These are phyloP conservation scores for Protaetia brevitarsis DNA, from an alignment of 1,140 invertebrate genomes.

Conservation along the genomic window DNA sequence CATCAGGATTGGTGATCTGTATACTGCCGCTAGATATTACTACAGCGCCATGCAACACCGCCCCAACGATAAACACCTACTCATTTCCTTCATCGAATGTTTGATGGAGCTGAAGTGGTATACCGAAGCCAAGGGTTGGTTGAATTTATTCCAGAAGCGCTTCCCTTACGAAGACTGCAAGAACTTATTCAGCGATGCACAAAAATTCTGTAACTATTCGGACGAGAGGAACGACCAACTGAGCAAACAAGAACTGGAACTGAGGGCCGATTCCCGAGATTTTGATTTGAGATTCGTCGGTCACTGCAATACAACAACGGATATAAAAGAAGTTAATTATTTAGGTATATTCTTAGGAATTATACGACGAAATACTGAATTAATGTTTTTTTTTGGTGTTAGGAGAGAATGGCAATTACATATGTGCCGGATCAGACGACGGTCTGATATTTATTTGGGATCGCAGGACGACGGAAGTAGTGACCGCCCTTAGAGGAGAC, in stretches of 20 bases:
- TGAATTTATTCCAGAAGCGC: constrained; percentile 32
- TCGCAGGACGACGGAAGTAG: constrained; percentile 79
- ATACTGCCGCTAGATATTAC: constrained; percentile 87
- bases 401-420: constrained; percentile 68
- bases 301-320: constrained; percentile 95
- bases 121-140: constrained; percentile 40
- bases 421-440: constrained; percentile 81
- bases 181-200: no score
- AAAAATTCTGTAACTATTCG: no score
- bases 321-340: constrained; percentile 90
- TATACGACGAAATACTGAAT: no score
- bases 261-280: constrained; percentile 62
- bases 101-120: constrained; percentile 43
- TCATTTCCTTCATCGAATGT: constrained; percentile 44
- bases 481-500: constrained; percentile 76
- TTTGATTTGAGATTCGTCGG: constrained; percentile 79
- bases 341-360: no score
- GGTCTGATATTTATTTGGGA: constrained; percentile 96
- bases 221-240: no score
- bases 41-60: constrained; percentile 50
- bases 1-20: constrained; percentile 87
- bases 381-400: no score
- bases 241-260: constrained; percentile 45
- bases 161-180: constrained; percentile 18
- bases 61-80: constrained; percentile 38